These are phyloP conservation scores for Actinemys pallida DNA, from an alignment of 2,113 vertebrate genomes.

Conservation along the genomic window DNA sequence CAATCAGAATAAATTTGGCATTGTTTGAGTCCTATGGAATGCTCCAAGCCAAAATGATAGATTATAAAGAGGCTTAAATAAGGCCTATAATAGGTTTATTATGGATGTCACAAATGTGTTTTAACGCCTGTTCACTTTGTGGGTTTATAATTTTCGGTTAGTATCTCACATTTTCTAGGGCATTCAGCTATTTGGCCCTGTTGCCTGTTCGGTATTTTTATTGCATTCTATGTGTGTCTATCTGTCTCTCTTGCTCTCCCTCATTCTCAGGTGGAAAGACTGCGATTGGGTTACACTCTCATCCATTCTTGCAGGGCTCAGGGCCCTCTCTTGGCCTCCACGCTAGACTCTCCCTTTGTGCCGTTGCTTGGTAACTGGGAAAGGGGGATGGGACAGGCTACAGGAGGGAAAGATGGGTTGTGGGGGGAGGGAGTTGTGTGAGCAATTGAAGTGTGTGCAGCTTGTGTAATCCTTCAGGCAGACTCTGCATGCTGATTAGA, in stretches of 20 bases:
- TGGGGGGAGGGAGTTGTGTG: constrained; percentile 1
- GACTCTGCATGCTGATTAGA: constrained; percentile 33
- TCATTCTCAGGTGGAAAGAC: constrained; percentile 40
- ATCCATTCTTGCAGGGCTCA: constrained; percentile 77
- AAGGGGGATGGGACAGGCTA: constrained; percentile 82
- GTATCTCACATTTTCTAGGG: not conserved
- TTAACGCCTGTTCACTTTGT: not conserved
- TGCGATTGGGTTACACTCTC: constrained; percentile 78
- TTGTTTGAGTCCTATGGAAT: not conserved
- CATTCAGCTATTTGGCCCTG: not conserved
- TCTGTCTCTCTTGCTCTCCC: not conserved
- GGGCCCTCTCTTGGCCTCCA: constrained; percentile 74
- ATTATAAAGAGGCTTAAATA: not conserved
- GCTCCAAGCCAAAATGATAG: not conserved
- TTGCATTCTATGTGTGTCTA: not conserved
- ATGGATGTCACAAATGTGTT: not conserved
- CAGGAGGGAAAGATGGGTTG: constrained; percentile 78
- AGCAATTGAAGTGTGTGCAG: constrained; percentile 2
- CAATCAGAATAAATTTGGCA: not conserved
- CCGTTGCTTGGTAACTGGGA: constrained; percentile 88
- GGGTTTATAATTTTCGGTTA: not conserved
- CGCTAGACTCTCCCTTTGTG: constrained; percentile 78
- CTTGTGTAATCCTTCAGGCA: constrained; percentile 33
- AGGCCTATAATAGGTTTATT: not conserved
- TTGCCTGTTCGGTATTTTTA: not conserved